Evolutionary conservation across 1,140 invertebrate species (phyloP), one percentile per base, ranked within the genome.

Genomic region (Euura saliciscinereae): DNA sequence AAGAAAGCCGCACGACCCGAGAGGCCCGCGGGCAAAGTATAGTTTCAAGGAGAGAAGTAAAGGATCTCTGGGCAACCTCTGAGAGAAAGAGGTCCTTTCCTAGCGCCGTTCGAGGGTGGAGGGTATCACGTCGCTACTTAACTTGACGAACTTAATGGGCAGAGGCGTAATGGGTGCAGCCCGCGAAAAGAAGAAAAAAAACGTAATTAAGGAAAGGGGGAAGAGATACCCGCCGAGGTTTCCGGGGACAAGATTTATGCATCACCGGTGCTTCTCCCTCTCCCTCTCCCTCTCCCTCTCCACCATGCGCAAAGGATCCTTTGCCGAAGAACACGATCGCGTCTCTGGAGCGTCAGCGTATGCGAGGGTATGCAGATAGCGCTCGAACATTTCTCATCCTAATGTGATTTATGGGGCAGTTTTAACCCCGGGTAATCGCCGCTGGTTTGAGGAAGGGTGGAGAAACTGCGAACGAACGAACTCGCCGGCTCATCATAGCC

Each of bases 361-460:
- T 44, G 71, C 67, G 70, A 68, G 11, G 74, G 68, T 74, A 66
- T 70, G 71, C 73, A 73, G 73, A 70, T 73, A 75, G 70, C 65
- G 72, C 43, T 70, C 45, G 68, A 73, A 75, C 74, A 82, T 85
- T 83, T 81, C 78, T 78, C 80, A 80, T 79, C 78, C 78, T 82
- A 80, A 83, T 81, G 78, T 83, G 83, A 86, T 84, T 84, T 85
- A 84, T 83, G 79, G 77, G 78, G 74, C 80, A 79, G 80, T 85
- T 86, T 85, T 83, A 80, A 81, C 82, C 80, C 78, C 71, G 76
- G 78, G 78, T 76, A 76, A 78, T 76, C 76, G 75, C 51, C 8
- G 8, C 8, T 59, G 51, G 51, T 59, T 8, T 8, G 51, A 59
- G 51, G 51, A 59, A 59, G 51, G 51, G 28, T 28, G 28, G 28